Evolutionary conservation across 2,888 invertebrate genomes (phyloP).

Genomic region (Noctua janthe): DNA sequence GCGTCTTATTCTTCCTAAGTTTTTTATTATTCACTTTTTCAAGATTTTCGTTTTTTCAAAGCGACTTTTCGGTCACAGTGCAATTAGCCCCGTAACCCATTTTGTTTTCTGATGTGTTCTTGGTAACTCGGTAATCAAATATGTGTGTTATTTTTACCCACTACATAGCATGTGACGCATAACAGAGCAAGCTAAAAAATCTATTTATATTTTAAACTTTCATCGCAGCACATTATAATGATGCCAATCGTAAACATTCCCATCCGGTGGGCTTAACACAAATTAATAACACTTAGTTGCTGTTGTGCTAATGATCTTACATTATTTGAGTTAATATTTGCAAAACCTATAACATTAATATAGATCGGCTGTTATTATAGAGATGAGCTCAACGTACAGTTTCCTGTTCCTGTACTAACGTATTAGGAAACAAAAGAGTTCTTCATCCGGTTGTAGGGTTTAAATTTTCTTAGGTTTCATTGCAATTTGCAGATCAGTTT

Average conservation of each 20-base stretch:
- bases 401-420: background rate
- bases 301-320: background rate
- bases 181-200: background rate
- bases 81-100: constrained; percentile 28
- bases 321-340: background rate
- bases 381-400: background rate
- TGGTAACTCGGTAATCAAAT: constrained; percentile 31
- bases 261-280: background rate
- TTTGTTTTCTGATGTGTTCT: constrained; percentile 21
- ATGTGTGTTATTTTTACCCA: constrained; percentile 42
- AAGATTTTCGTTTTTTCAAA: background rate
- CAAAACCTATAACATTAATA: background rate
- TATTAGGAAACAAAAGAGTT: background rate
- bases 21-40: background rate
- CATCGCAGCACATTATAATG: constrained; percentile 2
- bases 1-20: background rate
- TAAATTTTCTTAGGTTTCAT: no score
- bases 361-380: background rate
- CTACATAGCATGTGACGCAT: constrained; percentile 28
- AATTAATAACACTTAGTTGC: background rate
- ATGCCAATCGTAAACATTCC: constrained; percentile 11
- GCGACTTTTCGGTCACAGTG: background rate
- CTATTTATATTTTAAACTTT: constrained; percentile 32
- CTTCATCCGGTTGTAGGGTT: no score
- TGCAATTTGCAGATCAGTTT: no score